Evolutionary conservation across 2,797 vertebrate genomes (phyloP).

Genomic region (Poeciliopsis paucimaculata): DNA sequence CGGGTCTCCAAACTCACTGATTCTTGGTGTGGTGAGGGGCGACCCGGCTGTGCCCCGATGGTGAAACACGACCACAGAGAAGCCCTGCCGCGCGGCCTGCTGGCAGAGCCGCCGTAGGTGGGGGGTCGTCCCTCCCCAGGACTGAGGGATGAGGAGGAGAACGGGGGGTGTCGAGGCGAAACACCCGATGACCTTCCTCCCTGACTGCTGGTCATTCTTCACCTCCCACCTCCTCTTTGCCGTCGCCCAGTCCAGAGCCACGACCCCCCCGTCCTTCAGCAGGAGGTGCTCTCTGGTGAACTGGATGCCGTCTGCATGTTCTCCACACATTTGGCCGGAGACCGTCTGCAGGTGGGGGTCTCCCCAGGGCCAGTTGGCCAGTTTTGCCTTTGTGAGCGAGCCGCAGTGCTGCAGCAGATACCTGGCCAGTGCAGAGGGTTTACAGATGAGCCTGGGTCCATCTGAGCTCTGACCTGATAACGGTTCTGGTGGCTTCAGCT

Average conservation of each 20-base stretch:
- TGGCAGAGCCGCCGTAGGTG: conserved; percentile 81
- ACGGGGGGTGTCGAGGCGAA: conserved; percentile 67
- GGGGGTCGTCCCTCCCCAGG: conserved; percentile 81
- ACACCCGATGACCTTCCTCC: conserved; percentile 51
- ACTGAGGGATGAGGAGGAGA: conserved; percentile 87
- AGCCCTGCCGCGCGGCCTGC: conserved; percentile 77
- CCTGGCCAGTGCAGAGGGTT: conserved; percentile 84
- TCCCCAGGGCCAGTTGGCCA: conserved; percentile 68
- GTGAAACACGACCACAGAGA: conserved; percentile 84
- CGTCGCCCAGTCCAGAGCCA: conserved; percentile 88
- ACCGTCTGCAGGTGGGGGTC: conserved; percentile 87
- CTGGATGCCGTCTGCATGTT: conserved; percentile 38
- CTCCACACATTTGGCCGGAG: conserved; percentile 74
- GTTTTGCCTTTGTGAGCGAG: conserved; percentile 55
- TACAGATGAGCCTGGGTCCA: conserved; percentile 78
- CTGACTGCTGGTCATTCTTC: conserved; percentile 49
- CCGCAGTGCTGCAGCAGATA: conserved; percentile 79
- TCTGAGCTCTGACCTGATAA: conserved; percentile 35
- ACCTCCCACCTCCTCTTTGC: conserved; percentile 57
- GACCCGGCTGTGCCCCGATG: conserved; percentile 82
- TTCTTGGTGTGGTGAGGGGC: conserved; percentile 79
- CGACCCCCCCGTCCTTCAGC: conserved; percentile 81
- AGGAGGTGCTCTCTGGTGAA: conserved; percentile 85
- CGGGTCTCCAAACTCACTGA: conserved; percentile 88
- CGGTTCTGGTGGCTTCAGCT: conserved; percentile 14